Evolutionary conservation across 2,797 vertebrate species (phyloP).

Genomic region (Ara ararauna): DNA sequence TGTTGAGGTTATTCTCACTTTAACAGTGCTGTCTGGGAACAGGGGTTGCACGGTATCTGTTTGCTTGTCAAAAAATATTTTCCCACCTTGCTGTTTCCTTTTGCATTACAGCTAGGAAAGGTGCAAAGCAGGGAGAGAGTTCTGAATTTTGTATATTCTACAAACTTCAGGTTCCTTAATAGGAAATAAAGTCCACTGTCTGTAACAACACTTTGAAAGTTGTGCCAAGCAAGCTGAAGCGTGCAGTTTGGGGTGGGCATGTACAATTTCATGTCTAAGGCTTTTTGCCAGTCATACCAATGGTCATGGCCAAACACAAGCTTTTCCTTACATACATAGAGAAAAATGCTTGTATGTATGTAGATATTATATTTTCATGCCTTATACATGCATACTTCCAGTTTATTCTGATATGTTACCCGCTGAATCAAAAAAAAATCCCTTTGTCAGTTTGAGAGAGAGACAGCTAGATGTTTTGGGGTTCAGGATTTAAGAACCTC

Average conservation of each 20-base stretch:
- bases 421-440: background rate
- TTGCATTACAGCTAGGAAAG: background rate
- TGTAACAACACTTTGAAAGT: background rate
- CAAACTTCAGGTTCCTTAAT: background rate
- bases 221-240: background rate
- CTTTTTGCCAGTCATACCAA: background rate
- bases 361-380: background rate
- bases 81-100: background rate
- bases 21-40: accelerated
- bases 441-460: background rate
- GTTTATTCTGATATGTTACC: background rate
- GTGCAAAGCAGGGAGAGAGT: background rate
- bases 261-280: background rate
- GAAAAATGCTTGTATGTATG: background rate
- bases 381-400: background rate
- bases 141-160: background rate
- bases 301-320: background rate
- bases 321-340: background rate
- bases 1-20: background rate
- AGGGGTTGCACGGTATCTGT: background rate
- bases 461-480: background rate
- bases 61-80: background rate
- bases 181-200: background rate
- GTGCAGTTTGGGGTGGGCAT: background rate
- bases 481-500: background rate